Conservation (phyloP, 2,888 invertebrate genomes). For the Metacarcinus magister region DNA sequence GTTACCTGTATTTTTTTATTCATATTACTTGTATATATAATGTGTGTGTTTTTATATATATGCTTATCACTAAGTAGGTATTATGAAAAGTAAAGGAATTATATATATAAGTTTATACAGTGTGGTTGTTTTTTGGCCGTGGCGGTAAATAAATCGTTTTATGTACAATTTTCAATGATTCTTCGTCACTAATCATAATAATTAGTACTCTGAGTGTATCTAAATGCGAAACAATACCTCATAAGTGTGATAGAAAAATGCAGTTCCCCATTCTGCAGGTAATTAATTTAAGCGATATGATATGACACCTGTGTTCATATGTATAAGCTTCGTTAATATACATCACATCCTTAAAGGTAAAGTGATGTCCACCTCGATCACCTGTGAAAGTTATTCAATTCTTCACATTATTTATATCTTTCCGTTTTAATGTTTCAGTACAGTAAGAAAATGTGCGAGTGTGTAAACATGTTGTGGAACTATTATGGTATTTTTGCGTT, state of each 20-base stretch:
- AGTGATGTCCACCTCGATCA: background rate
- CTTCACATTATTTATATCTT: background rate
- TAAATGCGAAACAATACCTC: too few species aligned
- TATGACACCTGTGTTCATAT: background rate
- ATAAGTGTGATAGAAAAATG: background rate
- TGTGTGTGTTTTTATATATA: background rate
- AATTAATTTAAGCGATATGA: background rate
- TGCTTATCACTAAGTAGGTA: background rate
- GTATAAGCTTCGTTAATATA: too few species aligned
- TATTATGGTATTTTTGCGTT: background rate
- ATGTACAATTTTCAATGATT: background rate
- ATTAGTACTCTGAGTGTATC: too few species aligned
- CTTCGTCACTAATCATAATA: background rate
- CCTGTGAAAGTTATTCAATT: background rate
- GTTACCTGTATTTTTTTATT: conserved; percentile 13
- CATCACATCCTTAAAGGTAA: background rate
- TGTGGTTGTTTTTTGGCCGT: background rate
- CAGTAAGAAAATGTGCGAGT: background rate
- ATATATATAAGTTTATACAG: background rate
- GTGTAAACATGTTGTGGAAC: background rate
- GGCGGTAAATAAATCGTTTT: background rate
- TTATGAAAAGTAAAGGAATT: background rate
- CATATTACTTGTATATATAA: background rate
- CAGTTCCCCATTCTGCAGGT: background rate
- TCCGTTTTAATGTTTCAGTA: background rate